These are phyloP conservation scores for Drosophila erecta DNA, from an alignment of 1,140 invertebrate genomes.

Conservation along the genomic window DNA sequence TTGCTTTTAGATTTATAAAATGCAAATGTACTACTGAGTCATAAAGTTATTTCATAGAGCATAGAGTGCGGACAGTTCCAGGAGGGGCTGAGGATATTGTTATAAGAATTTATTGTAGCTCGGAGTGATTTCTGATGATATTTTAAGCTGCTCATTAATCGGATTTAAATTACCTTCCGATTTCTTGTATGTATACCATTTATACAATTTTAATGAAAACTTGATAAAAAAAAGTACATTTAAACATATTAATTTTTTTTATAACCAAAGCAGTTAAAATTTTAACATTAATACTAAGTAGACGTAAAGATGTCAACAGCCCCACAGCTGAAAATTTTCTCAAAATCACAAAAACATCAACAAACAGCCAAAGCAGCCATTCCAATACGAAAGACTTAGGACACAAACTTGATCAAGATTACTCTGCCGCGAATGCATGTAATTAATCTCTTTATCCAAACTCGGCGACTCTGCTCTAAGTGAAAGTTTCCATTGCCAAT, in stretches of 20 bases:
- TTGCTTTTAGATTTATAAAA: conserved; percentile 43
- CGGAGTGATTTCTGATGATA: conserved; percentile 18
- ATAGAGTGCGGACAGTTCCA: conserved; percentile 24
- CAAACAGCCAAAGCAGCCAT: conserved; percentile 2
- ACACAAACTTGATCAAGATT: conserved; percentile 47
- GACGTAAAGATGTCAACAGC: conserved; percentile 2
- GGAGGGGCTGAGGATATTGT: not conserved
- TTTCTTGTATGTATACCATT: conserved; percentile 1
- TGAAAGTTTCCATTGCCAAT: conserved; percentile 63
- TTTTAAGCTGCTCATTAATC: conserved; percentile 27
- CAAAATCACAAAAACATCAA: conserved; percentile 5
- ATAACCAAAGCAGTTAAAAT: not conserved
- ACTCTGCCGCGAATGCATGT: conserved; percentile 15
- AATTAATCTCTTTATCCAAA: conserved; percentile 56
- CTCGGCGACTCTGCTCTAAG: conserved; percentile 20
- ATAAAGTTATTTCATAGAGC: conserved; percentile 50
- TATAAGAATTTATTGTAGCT: conserved; percentile 29
- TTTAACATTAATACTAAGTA: not conserved
- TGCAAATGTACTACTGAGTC: conserved; percentile 66
- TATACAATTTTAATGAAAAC: too few species aligned
- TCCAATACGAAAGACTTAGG: conserved; percentile 51
- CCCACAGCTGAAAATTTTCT: conserved; percentile 5
- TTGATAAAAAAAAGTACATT: not conserved
- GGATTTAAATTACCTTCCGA: not conserved
- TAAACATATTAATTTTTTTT: not conserved